Evolutionary conservation across 2,797 vertebrate species (phyloP), one percentile per base, ranked within the genome.

Genomic region (Cynodonichthys magdalenae): DNA sequence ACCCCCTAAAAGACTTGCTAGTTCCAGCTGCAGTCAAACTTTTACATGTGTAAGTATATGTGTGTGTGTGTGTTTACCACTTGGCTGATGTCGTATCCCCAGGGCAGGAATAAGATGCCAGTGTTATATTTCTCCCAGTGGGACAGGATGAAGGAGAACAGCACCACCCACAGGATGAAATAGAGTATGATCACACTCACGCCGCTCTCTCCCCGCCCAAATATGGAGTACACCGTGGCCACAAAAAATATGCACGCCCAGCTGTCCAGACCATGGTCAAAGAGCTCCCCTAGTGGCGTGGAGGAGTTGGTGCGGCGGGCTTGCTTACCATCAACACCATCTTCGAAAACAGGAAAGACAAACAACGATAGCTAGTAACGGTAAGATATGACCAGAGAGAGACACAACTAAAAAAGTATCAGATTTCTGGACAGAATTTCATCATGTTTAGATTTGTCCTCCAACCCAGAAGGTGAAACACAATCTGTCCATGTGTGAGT

Each of bases 91-190:
- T 99, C 97, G 72, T 99, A 99, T 46, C 97, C 97, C 97, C 97
- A 99, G 0, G 97, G 97, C 83, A 99, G 92, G 83, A 99, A 99
- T 83, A 99, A 93, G 86, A 99, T 93, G 3, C 97, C 97, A 0
- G 97, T 99, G 92, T 99, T 99, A 72, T 99, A 99, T 75, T 99
- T 99, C 92, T 99, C 97, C 97, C 97, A 99, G 85, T 99, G 97
- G 50, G 97, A 99, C 49, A 99, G 92, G 86, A 98, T 98, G 92
- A 99, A 99, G 27, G 97, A 99, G 82, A 98, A 99, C 71, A 98
- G 92, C 76, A 99, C 97, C 82, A 98, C 95, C 97, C 97, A 99
- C 1, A 99, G 91, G 72, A 99, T 94, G 80, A 95, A 94, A 81
- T 96, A 98, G 65, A 99, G 94, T 0, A 95, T 93, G 55, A 86